These are phyloP conservation scores for Vesta saturnalis DNA, from an alignment of 2,888 invertebrate species.

Conservation along the genomic window DNA sequence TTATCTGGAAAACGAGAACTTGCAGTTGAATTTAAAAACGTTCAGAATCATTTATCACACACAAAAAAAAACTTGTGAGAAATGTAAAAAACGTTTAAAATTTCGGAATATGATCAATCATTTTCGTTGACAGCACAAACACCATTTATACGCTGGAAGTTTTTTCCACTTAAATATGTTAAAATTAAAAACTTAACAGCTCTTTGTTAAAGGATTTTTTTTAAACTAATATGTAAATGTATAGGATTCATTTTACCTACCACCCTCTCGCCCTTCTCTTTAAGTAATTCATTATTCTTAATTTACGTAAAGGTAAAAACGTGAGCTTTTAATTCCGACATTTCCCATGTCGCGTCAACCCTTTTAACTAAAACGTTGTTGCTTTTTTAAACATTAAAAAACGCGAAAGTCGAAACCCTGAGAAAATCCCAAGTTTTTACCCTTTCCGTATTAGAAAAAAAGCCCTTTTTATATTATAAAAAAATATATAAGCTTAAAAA, in stretches of 20 bases:
- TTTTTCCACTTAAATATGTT: conserved; percentile 33
- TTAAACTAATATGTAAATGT: too few relatives aligned
- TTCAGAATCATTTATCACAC: conserved; percentile 42
- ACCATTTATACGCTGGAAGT: conserved; percentile 26
- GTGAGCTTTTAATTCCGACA: conserved; percentile 21
- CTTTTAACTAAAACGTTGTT: conserved; percentile 7
- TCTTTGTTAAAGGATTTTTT: not conserved
- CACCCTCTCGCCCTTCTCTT: too few relatives aligned
- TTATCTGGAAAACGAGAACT: not conserved
- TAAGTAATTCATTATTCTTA: not conserved
- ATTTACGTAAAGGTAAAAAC: not conserved
- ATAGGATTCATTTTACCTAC: not conserved
- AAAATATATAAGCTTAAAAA: conserved; percentile 35
- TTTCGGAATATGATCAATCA: conserved; percentile 42
- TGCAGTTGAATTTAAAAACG: not conserved
- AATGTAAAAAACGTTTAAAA: conserved; percentile 46
- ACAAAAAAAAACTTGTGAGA: conserved; percentile 46
- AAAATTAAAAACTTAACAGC: not conserved
- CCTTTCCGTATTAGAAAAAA: conserved; percentile 26
- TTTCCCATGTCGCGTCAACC: conserved; percentile 32
- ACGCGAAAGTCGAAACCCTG: conserved; percentile 31
- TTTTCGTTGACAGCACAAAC: conserved; percentile 34
- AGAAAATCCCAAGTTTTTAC: conserved; percentile 35
- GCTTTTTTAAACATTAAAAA: conserved; percentile 10
- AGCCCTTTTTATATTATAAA: conserved; percentile 36